phyloP scores from a whole-genome alignment of 2,888 invertebrate species.

The Scelioninae gen. 2 region DNA sequence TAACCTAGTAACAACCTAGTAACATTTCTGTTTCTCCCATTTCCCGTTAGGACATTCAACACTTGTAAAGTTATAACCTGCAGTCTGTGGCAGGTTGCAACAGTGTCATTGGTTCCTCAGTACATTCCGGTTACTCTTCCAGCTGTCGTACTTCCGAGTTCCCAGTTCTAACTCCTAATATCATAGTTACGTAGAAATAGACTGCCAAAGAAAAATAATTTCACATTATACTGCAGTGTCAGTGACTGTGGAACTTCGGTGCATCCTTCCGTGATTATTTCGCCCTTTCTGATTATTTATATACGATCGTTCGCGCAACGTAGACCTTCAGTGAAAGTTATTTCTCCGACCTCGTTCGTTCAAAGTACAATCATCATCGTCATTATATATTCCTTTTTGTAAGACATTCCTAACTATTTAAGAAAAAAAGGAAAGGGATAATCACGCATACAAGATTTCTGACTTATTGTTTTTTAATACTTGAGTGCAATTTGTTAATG shows the following conservation, averaged over 20 bases:
- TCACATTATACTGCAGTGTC: constrained; percentile 75
- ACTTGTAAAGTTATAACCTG: no score
- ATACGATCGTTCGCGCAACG: background rate
- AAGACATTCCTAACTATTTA: constrained; percentile 62
- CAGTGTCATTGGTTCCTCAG: no score
- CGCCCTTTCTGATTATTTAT: background rate
- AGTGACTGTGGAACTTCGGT: constrained; percentile 72
- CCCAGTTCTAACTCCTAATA: no score
- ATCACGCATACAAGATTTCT: no score
- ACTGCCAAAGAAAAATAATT: constrained; percentile 49
- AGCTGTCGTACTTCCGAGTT: no score
- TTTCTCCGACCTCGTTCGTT: constrained; percentile 64
- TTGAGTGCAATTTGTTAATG: constrained; percentile 13
- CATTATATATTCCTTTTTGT: constrained; percentile 30
- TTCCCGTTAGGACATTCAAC: no score
- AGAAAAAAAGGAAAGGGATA: background rate
- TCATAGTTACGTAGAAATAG: constrained; percentile 6
- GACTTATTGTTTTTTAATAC: background rate
- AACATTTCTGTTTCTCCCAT: no score
- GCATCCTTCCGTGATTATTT: constrained; percentile 17
- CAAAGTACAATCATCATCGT: constrained; percentile 28
- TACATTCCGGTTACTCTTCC: no score
- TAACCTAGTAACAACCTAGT: no score
- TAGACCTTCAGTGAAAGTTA: constrained; percentile 65
- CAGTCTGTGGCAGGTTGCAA: no score